Percentiles rank a stretch among this genome's conserved stretches.
These are phyloP conservation scores for Euura lappo DNA, from an alignment of 1,140 invertebrate genomes.

Conservation along the genomic window DNA sequence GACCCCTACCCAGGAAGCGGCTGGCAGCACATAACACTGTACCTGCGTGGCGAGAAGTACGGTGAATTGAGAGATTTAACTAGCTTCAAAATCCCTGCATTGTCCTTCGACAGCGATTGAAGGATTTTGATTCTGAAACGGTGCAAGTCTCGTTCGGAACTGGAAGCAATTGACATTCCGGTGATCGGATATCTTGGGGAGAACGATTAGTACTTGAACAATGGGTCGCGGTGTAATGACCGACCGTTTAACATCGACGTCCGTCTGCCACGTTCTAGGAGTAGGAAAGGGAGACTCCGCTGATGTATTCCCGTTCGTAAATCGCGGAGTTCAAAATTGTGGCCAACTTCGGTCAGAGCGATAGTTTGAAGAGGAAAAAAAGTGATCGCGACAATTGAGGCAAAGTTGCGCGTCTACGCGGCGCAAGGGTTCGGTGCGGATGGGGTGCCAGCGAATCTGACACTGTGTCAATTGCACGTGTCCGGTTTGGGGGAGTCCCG, in stretches of 20 bases:
- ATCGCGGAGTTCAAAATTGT: too few species aligned
- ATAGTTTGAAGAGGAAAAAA: too few species aligned
- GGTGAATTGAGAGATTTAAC: too few species aligned
- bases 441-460: constrained; percentile 18
- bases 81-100: too few species aligned
- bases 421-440: not conserved
- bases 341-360: too few species aligned
- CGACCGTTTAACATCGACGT: not conserved
- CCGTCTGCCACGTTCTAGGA: not conserved
- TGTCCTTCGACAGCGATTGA: too few species aligned
- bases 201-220: not conserved
- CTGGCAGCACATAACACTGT: not conserved
- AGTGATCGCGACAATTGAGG: too few species aligned
- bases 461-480: constrained; percentile 58
- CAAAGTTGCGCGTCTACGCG: not conserved
- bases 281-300: too few species aligned
- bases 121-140: too few species aligned
- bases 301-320: too few species aligned
- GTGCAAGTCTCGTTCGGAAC: not conserved
- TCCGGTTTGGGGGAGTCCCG: constrained; percentile 55
- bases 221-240: not conserved
- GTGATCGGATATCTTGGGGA: not conserved
- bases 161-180: not conserved
- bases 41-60: too few species aligned
- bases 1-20: constrained; percentile 6